These are phyloP conservation scores for Acanthaster planci DNA, from an alignment of 35 echinoderm and acorn worm species.

Conservation along the genomic window DNA sequence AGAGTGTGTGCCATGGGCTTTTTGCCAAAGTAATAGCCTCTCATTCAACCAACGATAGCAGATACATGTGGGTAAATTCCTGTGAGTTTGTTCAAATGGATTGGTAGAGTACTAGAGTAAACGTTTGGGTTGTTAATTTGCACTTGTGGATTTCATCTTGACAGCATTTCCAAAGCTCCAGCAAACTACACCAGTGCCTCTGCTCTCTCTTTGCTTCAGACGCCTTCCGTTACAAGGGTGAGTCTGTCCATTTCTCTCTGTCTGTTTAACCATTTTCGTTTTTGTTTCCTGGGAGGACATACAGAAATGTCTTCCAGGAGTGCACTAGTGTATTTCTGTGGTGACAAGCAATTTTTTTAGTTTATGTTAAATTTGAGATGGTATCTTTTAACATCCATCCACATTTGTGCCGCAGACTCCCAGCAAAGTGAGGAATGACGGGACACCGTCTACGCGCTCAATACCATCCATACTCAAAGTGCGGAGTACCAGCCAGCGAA, in stretches of 20 bases:
- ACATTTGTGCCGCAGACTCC: not conserved
- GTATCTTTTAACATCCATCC: no score
- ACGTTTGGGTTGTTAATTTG: not conserved
- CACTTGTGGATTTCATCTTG: constrained; percentile 5
- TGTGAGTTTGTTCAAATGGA: no score
- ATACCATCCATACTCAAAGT: not conserved
- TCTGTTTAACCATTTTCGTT: not conserved
- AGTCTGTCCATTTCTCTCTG: not conserved
- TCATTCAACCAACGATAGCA: no score
- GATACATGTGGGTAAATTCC: no score
- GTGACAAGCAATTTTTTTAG: no score
- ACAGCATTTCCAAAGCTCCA: constrained; percentile 39
- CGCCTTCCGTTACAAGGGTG: constrained; percentile 79
- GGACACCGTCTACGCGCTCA: not conserved
- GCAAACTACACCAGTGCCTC: constrained; percentile 78
- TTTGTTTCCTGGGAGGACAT: no score
- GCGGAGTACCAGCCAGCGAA: not conserved
- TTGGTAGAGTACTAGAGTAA: no score
- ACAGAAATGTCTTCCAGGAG: no score
- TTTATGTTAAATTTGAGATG: no score
- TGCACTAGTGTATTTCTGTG: no score
- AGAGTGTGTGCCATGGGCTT: no score
- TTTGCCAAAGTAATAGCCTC: no score
- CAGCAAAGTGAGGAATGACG: not conserved
- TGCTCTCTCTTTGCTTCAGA: constrained; percentile 80